These are phyloP conservation scores for Cerastoderma edule DNA, from an alignment of 2,888 invertebrate genomes.

Conservation along the genomic window DNA sequence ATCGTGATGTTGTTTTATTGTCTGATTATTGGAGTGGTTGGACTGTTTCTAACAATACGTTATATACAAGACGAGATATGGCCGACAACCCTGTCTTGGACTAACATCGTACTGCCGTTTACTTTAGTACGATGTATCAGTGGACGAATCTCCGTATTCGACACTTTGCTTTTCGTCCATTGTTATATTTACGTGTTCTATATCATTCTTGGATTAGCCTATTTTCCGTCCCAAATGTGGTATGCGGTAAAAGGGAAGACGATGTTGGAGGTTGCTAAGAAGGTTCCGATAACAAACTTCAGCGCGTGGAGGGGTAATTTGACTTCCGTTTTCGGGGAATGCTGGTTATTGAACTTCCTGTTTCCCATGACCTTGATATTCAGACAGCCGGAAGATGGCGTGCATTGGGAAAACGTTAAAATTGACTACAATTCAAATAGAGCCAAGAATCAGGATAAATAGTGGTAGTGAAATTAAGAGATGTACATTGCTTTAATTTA, in stretches of 20 bases:
- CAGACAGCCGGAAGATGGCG: constrained; percentile 67
- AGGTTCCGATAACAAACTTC: constrained; percentile 54
- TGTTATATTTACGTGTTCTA: constrained; percentile 55
- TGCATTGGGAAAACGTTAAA: constrained; percentile 65
- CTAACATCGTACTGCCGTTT: constrained; percentile 53
- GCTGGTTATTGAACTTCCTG: constrained; percentile 73
- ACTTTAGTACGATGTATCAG: constrained; percentile 47
- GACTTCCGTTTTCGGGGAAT: constrained; percentile 72
- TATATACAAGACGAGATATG: constrained; percentile 51
- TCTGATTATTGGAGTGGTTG: constrained; percentile 48
- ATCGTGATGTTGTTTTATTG: constrained; percentile 64
- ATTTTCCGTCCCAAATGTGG: constrained; percentile 54
- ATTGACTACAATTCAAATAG: constrained; percentile 24
- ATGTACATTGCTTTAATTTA: no score
- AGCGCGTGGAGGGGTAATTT: constrained; percentile 60
- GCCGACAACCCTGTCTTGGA: constrained; percentile 29
- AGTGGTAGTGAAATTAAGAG: no score
- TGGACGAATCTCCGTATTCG: constrained; percentile 37
- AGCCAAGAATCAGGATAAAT: no score
- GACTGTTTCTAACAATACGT: constrained; percentile 44
- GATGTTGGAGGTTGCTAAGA: constrained; percentile 62
- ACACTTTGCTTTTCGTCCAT: constrained; percentile 59
- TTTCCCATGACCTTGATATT: constrained; percentile 72
- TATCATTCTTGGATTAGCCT: constrained; percentile 49
- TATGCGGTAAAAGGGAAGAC: constrained; percentile 63